Evolutionary conservation across 2,888 invertebrate species (phyloP), one percentile per base, ranked within the genome.

Genomic region (Apodemia mormo): DNA sequence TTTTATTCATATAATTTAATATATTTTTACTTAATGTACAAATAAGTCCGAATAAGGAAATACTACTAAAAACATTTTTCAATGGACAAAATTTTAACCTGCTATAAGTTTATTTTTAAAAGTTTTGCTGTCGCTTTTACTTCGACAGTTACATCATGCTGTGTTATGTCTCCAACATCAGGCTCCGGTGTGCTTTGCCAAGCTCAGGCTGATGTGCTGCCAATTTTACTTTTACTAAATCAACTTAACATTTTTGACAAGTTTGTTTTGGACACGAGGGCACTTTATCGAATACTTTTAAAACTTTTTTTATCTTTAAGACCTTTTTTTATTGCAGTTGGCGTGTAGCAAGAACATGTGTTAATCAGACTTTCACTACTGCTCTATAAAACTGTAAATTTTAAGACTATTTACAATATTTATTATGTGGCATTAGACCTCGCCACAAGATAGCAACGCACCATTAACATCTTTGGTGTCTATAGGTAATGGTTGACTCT

Each of bases 191-290:
- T 12, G 33, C 61, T 33, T 61, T 61, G 61, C 61, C 61, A 61
- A 61, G 30, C 7, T 33, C 6, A 30, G 14, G 7, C 0, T 14
- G 7, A 33, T 5, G 61, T 61, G 61, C 30, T 61, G 61, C 61
- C 61, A 61, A 61, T 33, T 61, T 61, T 61, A 61, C 61, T 61
- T 61, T 61, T 33, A 61, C 61, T 14, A 61, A 61, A 61, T 61
- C 30, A 64, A 64, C 33, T 33, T 33, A 64, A 64, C 61, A 33
- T 33, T 14, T 64, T 64, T 64, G 61, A 64, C 61, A 64, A 52
- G n/a, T 52, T n/a, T 22, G 52, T 52, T 52, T n/a, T 22, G 52
- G 52, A n/a, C 7, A 22, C 52, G 52, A 52, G 45, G n/a, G 52
- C n/a, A 52, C 52, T 52, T 52, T 22, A 22, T 52, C 52, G n/a